A percentile compares a stretch with the other conserved stretches of the same genome.
Conservation (phyloP, 2,888 invertebrate genomes). For the Ormyrus rosae region DNA sequence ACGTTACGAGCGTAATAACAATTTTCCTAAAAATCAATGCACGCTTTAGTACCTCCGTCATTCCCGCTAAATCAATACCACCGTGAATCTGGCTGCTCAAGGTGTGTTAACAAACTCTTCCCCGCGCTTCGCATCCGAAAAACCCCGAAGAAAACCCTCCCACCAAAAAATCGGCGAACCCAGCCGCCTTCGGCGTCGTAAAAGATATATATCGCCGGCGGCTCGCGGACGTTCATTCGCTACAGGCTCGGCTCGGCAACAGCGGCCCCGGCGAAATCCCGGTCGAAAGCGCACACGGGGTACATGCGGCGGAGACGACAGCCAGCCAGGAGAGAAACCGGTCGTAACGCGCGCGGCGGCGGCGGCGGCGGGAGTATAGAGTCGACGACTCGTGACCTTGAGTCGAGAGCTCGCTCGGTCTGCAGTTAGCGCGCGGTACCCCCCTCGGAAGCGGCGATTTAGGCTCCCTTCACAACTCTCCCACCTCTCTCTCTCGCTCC, state of each 20-base stretch:
- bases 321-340: constrained; percentile 58
- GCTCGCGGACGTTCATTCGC: neutral
- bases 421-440: constrained; percentile 62
- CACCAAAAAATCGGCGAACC: neutral
- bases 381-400: constrained; percentile 74
- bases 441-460: constrained; percentile 58
- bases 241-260: neutral
- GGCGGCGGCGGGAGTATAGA: neutral
- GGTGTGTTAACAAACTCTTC: neutral
- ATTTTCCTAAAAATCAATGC: constrained; percentile 37
- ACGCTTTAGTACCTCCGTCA: constrained; percentile 10
- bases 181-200: neutral
- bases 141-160: no score
- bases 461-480: constrained; percentile 50
- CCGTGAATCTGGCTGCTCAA: constrained; percentile 14
- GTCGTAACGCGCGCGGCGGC: constrained; percentile 51
- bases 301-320: constrained; percentile 44
- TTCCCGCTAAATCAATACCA: neutral
- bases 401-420: constrained; percentile 60
- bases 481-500: neutral
- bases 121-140: no score
- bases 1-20: constrained; percentile 28
- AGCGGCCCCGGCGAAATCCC: neutral
- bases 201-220: neutral
- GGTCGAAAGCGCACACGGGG: constrained; percentile 47